Base-by-base conservation (phyloP, 2,113 vertebrate genomes). In the Hipposideros armiger region DNA sequence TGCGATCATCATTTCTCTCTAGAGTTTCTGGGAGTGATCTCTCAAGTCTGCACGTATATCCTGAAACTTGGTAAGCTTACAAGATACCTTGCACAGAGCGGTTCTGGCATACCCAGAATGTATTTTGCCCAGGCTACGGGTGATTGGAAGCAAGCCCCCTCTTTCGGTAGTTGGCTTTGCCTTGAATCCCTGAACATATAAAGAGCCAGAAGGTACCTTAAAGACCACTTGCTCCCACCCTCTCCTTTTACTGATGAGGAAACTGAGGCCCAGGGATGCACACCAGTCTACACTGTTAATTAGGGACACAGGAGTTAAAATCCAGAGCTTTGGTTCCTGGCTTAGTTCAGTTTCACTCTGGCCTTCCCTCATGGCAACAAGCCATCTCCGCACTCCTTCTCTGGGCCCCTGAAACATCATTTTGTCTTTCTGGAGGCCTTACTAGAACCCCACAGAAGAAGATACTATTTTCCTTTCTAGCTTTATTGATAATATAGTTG, bases 331-430 rank as follows among this genome's bases (percentile, higher is more conserved):
- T 20, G 60, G 15, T 4, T 56, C 73, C 81, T 40, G 62, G 40
- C 24, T 72, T 5, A 22, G 42, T 11, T 54, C 15, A 17, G 6
- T 28, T 7, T 7, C 26, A 58, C 42, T 11, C 42, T 45, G 73
- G 32, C 40, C 19, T 62, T 45, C 22, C 69, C 1, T 50, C 11
- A 0, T 0, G 7, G 69, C 67, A 74, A n/a, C n/a, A 0, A 0
- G 28, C 16, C 7, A 60, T 3, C 40, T 40, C 67, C 32, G 56
- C 10, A n/a, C 19, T 81, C 60, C 56, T 62, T 85, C 16, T 16
- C 30, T 36, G 36, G 36, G 36, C 11, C 6, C 78, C 36, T 45
- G 28, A 60, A 73, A 45, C 7, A 6, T 50, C 36, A 11, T 36
- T 47, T 67, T 81, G 0, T 66, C 62, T 69, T 78, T 36, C 83